These are phyloP conservation scores for Mohoua ochrocephala DNA, from an alignment of 2,113 vertebrate species.

Conservation along the genomic window DNA sequence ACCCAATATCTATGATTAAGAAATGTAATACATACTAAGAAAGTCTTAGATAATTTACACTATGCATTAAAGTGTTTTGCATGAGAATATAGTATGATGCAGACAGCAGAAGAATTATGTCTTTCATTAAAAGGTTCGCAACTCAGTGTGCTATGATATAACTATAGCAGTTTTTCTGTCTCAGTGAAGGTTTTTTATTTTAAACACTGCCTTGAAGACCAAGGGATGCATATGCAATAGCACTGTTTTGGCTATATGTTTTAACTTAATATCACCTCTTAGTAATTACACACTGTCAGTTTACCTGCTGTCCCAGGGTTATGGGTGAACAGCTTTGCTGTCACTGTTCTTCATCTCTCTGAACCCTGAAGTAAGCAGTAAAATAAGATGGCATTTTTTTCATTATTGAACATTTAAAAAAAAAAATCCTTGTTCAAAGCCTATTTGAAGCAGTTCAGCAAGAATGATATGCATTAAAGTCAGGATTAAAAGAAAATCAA, in stretches of 20 bases:
- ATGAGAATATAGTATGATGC: constrained; percentile 75
- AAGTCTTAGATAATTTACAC: constrained; percentile 73
- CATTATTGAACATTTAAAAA: constrained; percentile 63
- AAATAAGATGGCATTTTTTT: constrained; percentile 68
- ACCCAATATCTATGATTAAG: constrained; percentile 72
- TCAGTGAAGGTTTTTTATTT: constrained; percentile 70
- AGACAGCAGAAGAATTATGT: constrained; percentile 76
- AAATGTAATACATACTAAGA: constrained; percentile 75
- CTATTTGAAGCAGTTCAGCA: constrained; percentile 57
- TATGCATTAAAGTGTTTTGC: constrained; percentile 78
- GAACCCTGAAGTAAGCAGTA: constrained; percentile 62
- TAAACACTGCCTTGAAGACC: constrained; percentile 67
- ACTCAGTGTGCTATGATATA: constrained; percentile 73
- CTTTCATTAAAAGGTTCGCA: constrained; percentile 81
- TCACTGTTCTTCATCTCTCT: constrained; percentile 60
- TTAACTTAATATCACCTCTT: constrained; percentile 69
- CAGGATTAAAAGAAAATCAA: constrained; percentile 69
- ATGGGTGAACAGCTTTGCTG: constrained; percentile 65
- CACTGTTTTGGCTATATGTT: constrained; percentile 57
- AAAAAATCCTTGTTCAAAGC: constrained; percentile 66
- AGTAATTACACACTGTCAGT: constrained; percentile 66
- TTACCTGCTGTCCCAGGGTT: constrained; percentile 70
- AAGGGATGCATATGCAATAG: constrained; percentile 59
- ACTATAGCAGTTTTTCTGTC: constrained; percentile 76
- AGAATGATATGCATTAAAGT: constrained; percentile 61